Base-by-base conservation (phyloP, 2,113 vertebrate species). In the Anas platyrhynchos region DNA sequence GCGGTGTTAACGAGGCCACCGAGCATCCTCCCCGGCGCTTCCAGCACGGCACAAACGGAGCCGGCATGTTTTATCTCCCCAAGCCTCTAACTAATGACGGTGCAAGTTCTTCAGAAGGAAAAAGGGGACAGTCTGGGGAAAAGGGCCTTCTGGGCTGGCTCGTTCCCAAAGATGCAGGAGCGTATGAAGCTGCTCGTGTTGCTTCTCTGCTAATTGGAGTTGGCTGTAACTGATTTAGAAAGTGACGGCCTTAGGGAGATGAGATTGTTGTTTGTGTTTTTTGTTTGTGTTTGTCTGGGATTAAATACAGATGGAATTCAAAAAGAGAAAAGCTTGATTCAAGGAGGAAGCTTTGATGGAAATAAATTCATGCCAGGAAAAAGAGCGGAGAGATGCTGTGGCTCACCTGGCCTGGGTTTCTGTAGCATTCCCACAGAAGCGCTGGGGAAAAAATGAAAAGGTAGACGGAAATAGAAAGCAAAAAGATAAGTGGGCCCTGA, bases 281-380 rank as follows among this genome's bases (percentile, higher is more conserved):
- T 74, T 63, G 48, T 72, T 72, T 72, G 91, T 97, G 83, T 96
- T 96, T 95, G 90, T 87, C 91, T 94, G 92, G 93, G 92, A 96
- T 96, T 96, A 96, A 95, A 93, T 93, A 96, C 96, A 96, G 95
- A 96, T 96, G 93, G 96, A 96, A 92, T 85, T 91, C 69, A 91
- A 93, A 81, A 6, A 20, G 7, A 16, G 31, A 74, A 23, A 46
- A 25, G 1, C 76, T 86, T 2, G 44, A 31, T 44, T 68, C 7
- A 41, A 18, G 62, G 54, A 73, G 69, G 91, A 62, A 58, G 91
- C 91, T 97, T 77, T 89, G 96, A 86, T 68, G 89, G 89, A 25
- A 75, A 90, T 63, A 29, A 95, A 83, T 72, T 78, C 55, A 55
- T 41, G 68, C 61, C 73, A 88, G 82, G 72, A 62, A 85, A 88